Conservation (phyloP, 2,888 invertebrate species). For the Sepiola atlantica region DNA sequence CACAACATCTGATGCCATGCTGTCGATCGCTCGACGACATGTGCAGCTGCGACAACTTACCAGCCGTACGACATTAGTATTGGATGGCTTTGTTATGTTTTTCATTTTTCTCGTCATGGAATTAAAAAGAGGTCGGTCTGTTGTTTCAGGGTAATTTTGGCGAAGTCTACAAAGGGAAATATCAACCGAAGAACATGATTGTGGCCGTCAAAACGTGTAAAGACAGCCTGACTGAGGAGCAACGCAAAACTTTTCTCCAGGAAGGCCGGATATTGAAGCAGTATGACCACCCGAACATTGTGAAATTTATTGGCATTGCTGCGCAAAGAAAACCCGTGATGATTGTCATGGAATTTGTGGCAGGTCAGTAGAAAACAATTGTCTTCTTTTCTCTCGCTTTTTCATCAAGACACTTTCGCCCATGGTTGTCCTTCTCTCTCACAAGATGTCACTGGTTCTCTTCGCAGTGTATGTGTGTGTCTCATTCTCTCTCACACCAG, state of each 20-base stretch:
- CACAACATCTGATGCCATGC: not conserved
- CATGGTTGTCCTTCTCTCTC: not conserved
- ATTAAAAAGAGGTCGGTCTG: not conserved
- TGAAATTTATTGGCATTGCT: conserved; percentile 95
- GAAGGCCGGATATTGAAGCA: conserved; percentile 96
- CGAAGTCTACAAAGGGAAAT: conserved; percentile 93
- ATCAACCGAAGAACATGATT: conserved; percentile 81
- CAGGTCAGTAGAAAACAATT: conserved; percentile 56
- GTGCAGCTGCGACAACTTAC: too few relatives aligned
- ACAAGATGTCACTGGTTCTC: not conserved
- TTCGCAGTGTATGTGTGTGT: not conserved
- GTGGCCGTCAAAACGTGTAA: conserved; percentile 97
- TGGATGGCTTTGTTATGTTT: not conserved
- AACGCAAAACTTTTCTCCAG: conserved; percentile 93
- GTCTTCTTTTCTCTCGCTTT: not conserved
- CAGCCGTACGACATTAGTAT: not conserved
- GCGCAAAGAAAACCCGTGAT: conserved; percentile 98
- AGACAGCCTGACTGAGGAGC: conserved; percentile 93
- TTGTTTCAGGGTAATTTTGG: conserved; percentile 92
- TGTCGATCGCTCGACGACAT: too few relatives aligned
- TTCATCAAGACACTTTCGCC: not conserved
- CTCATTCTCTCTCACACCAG: not conserved
- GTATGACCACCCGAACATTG: conserved; percentile 97
- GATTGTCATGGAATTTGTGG: conserved; percentile 97
- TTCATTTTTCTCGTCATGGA: not conserved